Evolutionary conservation across 2,888 invertebrate genomes (phyloP), one percentile per base, ranked within the genome.

Genomic region (Gymnoscelis rufifasciata): DNA sequence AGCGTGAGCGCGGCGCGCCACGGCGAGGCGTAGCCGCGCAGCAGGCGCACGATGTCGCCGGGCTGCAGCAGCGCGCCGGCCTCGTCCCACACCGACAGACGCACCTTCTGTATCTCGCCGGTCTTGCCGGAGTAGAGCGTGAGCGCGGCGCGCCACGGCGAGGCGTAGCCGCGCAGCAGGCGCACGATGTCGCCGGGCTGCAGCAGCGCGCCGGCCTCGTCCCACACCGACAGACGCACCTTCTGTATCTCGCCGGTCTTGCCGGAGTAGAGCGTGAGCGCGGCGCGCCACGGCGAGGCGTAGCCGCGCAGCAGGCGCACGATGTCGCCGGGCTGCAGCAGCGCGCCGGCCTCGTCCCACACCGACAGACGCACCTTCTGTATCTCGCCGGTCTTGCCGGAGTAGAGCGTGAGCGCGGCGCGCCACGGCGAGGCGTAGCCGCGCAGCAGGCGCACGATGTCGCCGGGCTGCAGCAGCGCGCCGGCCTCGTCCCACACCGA

Each of bases 401-500:
- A 98, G 87, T 44, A 96, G 88, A 57, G 95, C 94, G 10, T 98
- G 98, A 0, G 97, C 94, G 71, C 97, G 97, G 76, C 98, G 97
- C 98, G 98, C 98, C 57, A 98, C 93, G 4, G 97, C 97, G 35
- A 98, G 92, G 82, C 59, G 94, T 93, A 8, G 96, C 97, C 47
- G 88, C 97, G 96, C 70, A 97, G 93, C 38, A 97, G 97, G 67
- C 98, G 90, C 65, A 98, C 97, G 57, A 98, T 98, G 77, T 98
- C 98, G 11, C 98, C 98, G 1, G 97, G 95, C 66, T 93, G 91
- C 57, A 98, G 87, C 44, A 96, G 88, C 58, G 95, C 94, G 10
- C 98, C 98, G 0, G 97, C 94, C 71, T 98, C 97, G 76, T 98
- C 98, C 98, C 98, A 98, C 57, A 98, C 93, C 4, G 97, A 97